Conservation (phyloP, 2,797 vertebrate genomes). For the Pelodytes ibericus region DNA sequence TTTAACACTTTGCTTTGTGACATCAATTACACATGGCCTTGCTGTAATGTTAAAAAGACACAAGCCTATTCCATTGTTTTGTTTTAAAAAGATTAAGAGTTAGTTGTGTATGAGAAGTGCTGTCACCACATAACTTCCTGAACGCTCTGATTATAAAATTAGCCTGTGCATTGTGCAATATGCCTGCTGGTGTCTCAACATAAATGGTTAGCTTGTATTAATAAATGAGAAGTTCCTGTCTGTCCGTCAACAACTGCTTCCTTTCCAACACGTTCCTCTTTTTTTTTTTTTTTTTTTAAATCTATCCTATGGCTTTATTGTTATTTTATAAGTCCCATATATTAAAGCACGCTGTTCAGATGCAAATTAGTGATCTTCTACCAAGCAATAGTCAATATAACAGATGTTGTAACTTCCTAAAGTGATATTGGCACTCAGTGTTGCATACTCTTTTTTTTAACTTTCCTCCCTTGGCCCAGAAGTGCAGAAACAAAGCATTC, state of each 20-base stretch:
- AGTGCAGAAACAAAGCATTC: too few relatives aligned
- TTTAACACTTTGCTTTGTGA: too few relatives aligned
- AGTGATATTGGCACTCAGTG: too few relatives aligned
- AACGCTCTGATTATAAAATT: slow-evolving; percentile 20
- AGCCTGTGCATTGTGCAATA: slow-evolving; percentile 14
- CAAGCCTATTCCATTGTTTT: neutral
- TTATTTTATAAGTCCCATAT: too few relatives aligned
- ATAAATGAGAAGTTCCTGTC: slow-evolving; percentile 42
- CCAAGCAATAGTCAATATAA: neutral
- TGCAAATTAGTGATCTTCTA: neutral
- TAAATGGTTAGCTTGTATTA: slow-evolving; percentile 37
- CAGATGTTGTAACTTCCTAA: neutral
- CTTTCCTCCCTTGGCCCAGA: too few relatives aligned
- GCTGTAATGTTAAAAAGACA: neutral
- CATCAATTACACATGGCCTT: too few relatives aligned
- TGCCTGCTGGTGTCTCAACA: slow-evolving; percentile 7
- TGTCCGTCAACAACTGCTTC: slow-evolving; percentile 40
- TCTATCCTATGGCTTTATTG: neutral
- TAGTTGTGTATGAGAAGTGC: neutral
- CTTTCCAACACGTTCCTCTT: slow-evolving; percentile 41
- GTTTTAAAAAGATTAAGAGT: neutral
- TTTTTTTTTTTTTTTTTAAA: slow-evolving; percentile 22
- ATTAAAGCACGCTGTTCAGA: too few relatives aligned
- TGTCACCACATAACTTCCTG: slow-evolving; percentile 18
- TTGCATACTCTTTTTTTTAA: too few relatives aligned